These are phyloP conservation scores for Moxostoma hubbsi DNA, from an alignment of 2,797 vertebrate genomes.

Conservation along the genomic window DNA sequence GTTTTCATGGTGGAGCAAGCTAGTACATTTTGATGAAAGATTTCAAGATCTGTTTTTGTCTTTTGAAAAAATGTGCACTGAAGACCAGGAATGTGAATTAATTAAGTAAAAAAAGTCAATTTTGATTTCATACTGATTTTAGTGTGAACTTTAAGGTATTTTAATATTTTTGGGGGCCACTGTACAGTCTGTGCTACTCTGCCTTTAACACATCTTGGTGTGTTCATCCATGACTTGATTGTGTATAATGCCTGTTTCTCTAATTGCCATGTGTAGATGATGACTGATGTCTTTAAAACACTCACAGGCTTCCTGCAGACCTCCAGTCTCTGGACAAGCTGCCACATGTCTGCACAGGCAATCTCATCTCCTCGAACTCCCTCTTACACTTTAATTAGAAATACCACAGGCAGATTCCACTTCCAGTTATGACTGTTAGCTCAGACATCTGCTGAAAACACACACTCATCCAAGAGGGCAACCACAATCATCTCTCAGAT, in stretches of 20 bases:
- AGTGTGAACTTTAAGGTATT: background rate
- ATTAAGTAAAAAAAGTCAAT: background rate
- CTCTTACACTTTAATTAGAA: background rate
- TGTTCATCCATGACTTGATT: background rate
- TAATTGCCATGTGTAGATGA: slow-evolving; percentile 13
- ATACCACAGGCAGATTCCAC: background rate
- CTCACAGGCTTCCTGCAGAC: background rate
- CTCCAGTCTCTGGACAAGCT: slow-evolving; percentile 55
- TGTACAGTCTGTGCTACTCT: background rate
- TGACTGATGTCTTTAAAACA: slow-evolving; percentile 11
- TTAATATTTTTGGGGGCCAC: background rate
- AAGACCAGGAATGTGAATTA: background rate
- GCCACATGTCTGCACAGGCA: slow-evolving; percentile 63
- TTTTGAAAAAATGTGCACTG: background rate
- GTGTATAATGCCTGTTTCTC: background rate
- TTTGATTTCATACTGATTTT: background rate
- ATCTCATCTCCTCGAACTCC: background rate
- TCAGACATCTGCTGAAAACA: background rate
- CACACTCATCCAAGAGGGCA: background rate
- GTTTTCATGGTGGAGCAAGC: background rate
- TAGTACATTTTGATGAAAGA: background rate
- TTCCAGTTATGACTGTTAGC: slow-evolving; percentile 9
- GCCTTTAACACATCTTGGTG: slow-evolving; percentile 12
- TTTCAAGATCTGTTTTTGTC: background rate
- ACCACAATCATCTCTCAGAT: background rate